Evolutionary conservation across 2,888 invertebrate species (phyloP).

Genomic region (Caenorhabditis imperialis): DNA sequence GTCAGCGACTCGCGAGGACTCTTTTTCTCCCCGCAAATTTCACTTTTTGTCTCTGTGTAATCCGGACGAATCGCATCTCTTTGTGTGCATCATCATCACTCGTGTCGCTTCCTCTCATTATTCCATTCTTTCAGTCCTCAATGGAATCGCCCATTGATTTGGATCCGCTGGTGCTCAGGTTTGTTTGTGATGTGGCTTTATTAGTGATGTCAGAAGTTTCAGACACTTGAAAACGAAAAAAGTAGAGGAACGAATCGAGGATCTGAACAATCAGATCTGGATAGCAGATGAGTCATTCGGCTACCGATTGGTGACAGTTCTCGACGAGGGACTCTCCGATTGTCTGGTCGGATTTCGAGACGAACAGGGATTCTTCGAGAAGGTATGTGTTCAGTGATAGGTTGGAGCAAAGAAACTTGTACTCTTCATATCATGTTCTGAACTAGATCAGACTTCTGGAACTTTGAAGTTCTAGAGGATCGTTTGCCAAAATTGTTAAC

Average conservation of each 20-base stretch:
- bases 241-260: constrained; percentile 53
- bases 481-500: too few species aligned
- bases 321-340: constrained; percentile 63
- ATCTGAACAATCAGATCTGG: constrained; percentile 66
- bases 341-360: constrained; percentile 70
- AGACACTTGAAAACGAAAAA: constrained; percentile 51
- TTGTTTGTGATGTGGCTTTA: too few species aligned
- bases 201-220: too few species aligned
- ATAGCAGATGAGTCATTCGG: constrained; percentile 66
- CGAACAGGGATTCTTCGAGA: constrained; percentile 72
- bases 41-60: constrained; percentile 36
- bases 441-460: too few species aligned
- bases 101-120: constrained; percentile 33
- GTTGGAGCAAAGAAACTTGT: too few species aligned
- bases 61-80: constrained; percentile 6
- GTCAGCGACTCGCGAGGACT: not conserved
- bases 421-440: too few species aligned
- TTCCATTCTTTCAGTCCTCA: not conserved
- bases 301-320: constrained; percentile 59
- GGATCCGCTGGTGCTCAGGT: constrained; percentile 34
- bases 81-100: constrained; percentile 26
- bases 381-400: constrained; percentile 65
- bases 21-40: constrained; percentile 25
- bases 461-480: too few species aligned
- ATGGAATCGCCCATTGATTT: constrained; percentile 23